These are phyloP conservation scores for Caenorhabditis sinica DNA, from an alignment of 2,888 invertebrate genomes.

Conservation along the genomic window DNA sequence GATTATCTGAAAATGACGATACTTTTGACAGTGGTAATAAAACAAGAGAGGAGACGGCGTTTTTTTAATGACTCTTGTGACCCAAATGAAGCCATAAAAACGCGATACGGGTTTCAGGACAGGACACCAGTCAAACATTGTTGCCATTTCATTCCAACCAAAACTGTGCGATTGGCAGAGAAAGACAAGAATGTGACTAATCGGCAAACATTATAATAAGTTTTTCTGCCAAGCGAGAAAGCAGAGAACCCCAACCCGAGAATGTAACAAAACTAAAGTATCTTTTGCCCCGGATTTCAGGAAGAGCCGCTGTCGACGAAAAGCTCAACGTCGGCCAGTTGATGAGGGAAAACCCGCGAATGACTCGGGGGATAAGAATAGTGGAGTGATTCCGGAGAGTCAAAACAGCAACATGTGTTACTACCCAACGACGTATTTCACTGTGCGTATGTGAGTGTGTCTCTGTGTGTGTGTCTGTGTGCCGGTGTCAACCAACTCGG, in stretches of 20 bases:
- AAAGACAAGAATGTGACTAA: slow-evolving; percentile 44
- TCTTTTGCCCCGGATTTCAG: slow-evolving; percentile 31
- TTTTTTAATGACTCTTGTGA: slow-evolving; percentile 37
- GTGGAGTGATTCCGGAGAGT: slow-evolving; percentile 46
- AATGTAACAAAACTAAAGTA: slow-evolving; percentile 51
- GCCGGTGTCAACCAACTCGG: slow-evolving; percentile 65
- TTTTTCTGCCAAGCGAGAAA: slow-evolving; percentile 8
- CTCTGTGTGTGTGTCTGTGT: slow-evolving; percentile 38
- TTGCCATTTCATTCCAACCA: slow-evolving; percentile 32
- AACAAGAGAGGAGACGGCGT: slow-evolving; percentile 7
- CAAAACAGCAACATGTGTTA: slow-evolving; percentile 67
- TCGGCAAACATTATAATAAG: slow-evolving; percentile 56
- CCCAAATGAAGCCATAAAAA: slow-evolving; percentile 34
- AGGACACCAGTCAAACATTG: slow-evolving; percentile 34
- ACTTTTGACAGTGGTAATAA: slow-evolving; percentile 25
- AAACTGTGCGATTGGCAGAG: slow-evolving; percentile 7
- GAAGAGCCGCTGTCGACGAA: slow-evolving; percentile 13
- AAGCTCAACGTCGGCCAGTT: slow-evolving; percentile 35
- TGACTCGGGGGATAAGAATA: slow-evolving; percentile 32
- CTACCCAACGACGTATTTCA: slow-evolving; percentile 57
- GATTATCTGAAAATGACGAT: slow-evolving; percentile 20
- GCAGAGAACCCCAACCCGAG: slow-evolving; percentile 8
- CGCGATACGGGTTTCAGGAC: slow-evolving; percentile 41
- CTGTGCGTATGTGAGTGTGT: slow-evolving; percentile 58
- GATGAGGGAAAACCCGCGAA: slow-evolving; percentile 42